Percentiles rank a stretch among this genome's conserved stretches.
phyloP scores from a whole-genome alignment of 2,113 vertebrate genomes.

The Laticauda laticaudata region DNA sequence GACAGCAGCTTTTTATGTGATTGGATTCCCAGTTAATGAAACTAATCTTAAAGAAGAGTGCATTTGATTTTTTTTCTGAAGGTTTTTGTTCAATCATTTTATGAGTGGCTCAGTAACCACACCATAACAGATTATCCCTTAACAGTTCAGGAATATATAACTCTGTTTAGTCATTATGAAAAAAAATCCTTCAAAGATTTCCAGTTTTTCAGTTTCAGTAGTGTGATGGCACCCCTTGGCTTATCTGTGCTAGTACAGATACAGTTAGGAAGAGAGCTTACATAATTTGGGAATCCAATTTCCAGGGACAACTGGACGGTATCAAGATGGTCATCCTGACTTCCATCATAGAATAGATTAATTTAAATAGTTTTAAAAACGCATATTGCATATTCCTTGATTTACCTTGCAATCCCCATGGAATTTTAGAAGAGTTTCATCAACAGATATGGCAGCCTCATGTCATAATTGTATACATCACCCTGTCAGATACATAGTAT shows the following conservation, averaged over 20 bases:
- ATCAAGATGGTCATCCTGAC: background rate
- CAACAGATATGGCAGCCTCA: background rate
- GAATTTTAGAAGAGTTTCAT: background rate
- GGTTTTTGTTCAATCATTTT: background rate
- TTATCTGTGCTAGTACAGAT: background rate
- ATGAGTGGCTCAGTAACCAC: background rate
- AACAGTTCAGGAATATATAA: background rate
- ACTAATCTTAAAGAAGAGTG: background rate
- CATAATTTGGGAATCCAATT: background rate
- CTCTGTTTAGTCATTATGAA: background rate
- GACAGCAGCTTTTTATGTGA: background rate
- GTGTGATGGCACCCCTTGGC: background rate
- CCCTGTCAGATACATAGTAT: background rate
- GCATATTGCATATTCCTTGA: background rate
- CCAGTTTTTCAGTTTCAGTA: background rate
- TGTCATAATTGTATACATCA: background rate
- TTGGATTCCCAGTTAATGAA: background rate
- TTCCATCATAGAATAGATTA: background rate
- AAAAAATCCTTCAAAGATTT: background rate
- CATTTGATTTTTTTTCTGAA: background rate
- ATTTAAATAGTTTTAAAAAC: background rate
- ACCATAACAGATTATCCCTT: background rate
- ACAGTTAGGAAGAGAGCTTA: background rate
- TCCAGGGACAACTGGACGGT: background rate
- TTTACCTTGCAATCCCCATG: background rate